A percentile compares a stretch with the other conserved stretches of the same genome.
phyloP scores from a whole-genome alignment of 2,888 invertebrate genomes.

The Mythimna pallens region DNA sequence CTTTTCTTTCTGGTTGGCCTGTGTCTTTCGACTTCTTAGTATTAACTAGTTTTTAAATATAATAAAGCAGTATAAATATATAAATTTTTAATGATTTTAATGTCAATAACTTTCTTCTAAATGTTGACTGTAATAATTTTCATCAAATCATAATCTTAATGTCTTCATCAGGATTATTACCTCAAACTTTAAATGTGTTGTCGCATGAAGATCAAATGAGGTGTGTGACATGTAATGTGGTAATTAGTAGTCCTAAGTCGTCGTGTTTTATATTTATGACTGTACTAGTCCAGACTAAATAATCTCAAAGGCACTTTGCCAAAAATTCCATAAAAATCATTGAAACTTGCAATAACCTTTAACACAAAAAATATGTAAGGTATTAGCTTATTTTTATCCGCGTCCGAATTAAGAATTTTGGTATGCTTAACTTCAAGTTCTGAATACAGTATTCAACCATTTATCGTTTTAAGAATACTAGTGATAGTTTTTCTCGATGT shows the following conservation, averaged over 20 bases:
- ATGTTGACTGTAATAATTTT: not conserved
- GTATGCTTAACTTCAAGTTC: too few relatives aligned
- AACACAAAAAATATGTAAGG: too few relatives aligned
- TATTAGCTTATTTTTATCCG: too few relatives aligned
- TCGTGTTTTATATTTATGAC: constrained; percentile 9
- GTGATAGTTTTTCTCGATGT: too few relatives aligned
- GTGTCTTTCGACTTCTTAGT: not conserved
- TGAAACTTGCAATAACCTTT: too few relatives aligned
- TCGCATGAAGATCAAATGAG: constrained; percentile 8
- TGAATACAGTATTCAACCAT: too few relatives aligned
- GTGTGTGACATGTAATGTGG: too few relatives aligned
- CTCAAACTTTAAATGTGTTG: not conserved
- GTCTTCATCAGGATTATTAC: not conserved
- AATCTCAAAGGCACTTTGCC: constrained; percentile 23
- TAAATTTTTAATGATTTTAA: not conserved
- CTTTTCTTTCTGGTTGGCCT: not conserved
- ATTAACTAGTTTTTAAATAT: not conserved
- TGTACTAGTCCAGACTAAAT: constrained; percentile 16
- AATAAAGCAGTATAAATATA: not conserved
- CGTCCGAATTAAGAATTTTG: too few relatives aligned
- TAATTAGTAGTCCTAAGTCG: constrained; percentile 22
- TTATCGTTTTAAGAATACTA: too few relatives aligned
- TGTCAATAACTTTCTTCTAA: not conserved
- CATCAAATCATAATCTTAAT: too few relatives aligned
- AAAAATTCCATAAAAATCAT: not conserved